Conservation (phyloP, 2,113 vertebrate genomes). For the Brachionichthys hirsutus region DNA sequence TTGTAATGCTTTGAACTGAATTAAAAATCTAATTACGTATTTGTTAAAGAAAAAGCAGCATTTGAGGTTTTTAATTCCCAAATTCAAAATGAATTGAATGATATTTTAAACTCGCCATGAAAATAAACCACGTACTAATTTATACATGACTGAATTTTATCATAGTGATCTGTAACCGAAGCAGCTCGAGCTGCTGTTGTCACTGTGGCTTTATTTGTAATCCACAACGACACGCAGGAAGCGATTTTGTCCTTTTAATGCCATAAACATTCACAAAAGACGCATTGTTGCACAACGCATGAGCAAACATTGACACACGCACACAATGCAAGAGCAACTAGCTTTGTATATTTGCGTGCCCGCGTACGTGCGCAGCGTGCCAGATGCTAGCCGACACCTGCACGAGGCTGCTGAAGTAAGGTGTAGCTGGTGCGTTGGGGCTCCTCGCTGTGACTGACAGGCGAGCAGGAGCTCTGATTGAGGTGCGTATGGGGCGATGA, state of each 20-base stretch:
- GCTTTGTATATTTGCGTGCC: slow-evolving; percentile 7
- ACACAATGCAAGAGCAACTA: slow-evolving; percentile 12
- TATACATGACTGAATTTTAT: background rate
- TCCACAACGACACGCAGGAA: background rate
- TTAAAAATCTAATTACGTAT: no score
- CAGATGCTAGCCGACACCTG: slow-evolving; percentile 68
- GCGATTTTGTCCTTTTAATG: background rate
- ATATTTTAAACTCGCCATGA: no score
- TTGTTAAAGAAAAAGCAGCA: no score
- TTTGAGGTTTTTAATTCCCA: no score
- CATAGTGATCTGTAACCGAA: background rate
- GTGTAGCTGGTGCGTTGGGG: slow-evolving; percentile 50
- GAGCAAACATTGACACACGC: slow-evolving; percentile 33
- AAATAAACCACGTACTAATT: no score
- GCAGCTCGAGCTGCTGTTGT: background rate
- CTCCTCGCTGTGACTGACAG: slow-evolving; percentile 62
- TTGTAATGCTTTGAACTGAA: no score
- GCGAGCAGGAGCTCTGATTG: slow-evolving; percentile 74
- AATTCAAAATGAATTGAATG: no score
- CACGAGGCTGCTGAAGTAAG: slow-evolving; percentile 44
- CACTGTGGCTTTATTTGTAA: background rate
- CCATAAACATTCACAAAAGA: slow-evolving; percentile 5
- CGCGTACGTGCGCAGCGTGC: slow-evolving; percentile 27
- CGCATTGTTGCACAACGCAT: slow-evolving; percentile 23
- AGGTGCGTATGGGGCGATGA: slow-evolving; percentile 74